A percentile compares a stretch with the other conserved stretches of the same genome.
These are phyloP conservation scores for Epinotia brunnichana DNA, from an alignment of 2,888 invertebrate species.

Conservation along the genomic window DNA sequence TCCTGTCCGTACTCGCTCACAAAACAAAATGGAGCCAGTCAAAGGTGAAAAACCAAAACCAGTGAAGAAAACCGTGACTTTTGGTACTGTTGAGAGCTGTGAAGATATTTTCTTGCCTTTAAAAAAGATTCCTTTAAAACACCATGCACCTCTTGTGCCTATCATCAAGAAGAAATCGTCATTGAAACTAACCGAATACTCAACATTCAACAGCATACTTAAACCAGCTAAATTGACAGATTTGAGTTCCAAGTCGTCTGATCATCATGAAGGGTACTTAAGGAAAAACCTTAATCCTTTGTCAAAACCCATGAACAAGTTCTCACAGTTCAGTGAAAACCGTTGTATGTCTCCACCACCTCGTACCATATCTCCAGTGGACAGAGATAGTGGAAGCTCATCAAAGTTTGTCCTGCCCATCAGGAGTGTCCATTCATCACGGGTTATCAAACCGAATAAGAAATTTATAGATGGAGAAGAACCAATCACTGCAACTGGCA, in stretches of 20 bases:
- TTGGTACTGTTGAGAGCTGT: conserved; percentile 86
- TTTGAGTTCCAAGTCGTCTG: conserved; percentile 84
- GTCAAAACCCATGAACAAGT: conserved; percentile 77
- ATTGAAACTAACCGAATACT: conserved; percentile 82
- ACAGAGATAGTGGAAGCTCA: conserved; percentile 65
- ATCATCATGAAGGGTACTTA: conserved; percentile 78
- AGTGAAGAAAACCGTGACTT: conserved; percentile 86
- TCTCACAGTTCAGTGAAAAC: conserved; percentile 75
- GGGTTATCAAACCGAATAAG: conserved; percentile 95
- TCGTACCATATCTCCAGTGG: conserved; percentile 70
- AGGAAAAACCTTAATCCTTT: conserved; percentile 78
- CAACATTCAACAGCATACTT: conserved; percentile 84
- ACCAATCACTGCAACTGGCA: conserved; percentile 61
- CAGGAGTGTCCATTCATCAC: conserved; percentile 92
- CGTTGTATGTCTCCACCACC: conserved; percentile 79
- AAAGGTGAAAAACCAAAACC: conserved; percentile 77
- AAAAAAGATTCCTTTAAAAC: conserved; percentile 83
- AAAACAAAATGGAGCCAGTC: conserved; percentile 79
- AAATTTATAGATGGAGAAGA: conserved; percentile 89
- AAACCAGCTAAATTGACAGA: conserved; percentile 86
- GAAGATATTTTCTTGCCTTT: conserved; percentile 84
- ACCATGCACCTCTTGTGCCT: conserved; percentile 84
- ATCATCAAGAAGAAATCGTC: conserved; percentile 86
- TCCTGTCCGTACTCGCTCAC: conserved; percentile 77
- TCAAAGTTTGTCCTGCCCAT: conserved; percentile 90